Percentiles rank a stretch among this genome's conserved stretches.
phyloP scores from a whole-genome alignment of 2,797 vertebrate genomes.

The Pipistrellus kuhlii region DNA sequence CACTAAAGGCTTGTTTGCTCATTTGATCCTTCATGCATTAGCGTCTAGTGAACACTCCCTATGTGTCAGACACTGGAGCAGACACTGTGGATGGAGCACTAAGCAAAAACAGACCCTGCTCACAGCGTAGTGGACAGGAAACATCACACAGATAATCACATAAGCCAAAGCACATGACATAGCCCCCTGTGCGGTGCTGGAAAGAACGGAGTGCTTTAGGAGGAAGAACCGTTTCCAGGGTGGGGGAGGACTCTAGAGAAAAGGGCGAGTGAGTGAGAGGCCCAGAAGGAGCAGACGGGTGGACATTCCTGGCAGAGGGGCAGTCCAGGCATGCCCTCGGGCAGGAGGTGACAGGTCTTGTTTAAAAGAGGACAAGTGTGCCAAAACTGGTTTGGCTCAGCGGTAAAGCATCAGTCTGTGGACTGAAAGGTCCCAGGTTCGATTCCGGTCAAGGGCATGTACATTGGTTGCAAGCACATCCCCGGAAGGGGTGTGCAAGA shows the following conservation, averaged over 20 bases:
- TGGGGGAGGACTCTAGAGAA: neutral
- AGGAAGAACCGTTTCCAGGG: neutral
- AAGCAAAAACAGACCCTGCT: neutral
- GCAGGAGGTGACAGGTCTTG: rapidly evolving
- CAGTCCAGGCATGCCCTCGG: neutral
- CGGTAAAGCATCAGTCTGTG: too few species aligned
- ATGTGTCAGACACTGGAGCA: neutral
- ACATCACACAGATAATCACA: neutral
- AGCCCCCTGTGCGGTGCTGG: neutral
- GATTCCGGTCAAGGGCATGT: too few species aligned
- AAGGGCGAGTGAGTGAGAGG: neutral
- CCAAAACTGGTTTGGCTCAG: too few species aligned
- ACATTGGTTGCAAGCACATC: too few species aligned
- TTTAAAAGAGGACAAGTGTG: neutral
- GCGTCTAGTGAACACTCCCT: neutral
- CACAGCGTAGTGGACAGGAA: neutral
- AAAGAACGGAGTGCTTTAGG: neutral
- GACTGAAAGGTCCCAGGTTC: too few species aligned
- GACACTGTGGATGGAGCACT: neutral
- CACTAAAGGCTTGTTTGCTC: neutral
- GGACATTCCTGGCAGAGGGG: neutral
- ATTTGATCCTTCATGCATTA: neutral
- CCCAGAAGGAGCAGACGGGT: neutral
- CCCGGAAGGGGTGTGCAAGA: too few species aligned
- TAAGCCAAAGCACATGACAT: neutral